A percentile compares a stretch with the other conserved stretches of the same genome.
Evolutionary conservation across 2,797 vertebrate genomes (phyloP).

Genomic region (Brachyrhaphis roseni): DNA sequence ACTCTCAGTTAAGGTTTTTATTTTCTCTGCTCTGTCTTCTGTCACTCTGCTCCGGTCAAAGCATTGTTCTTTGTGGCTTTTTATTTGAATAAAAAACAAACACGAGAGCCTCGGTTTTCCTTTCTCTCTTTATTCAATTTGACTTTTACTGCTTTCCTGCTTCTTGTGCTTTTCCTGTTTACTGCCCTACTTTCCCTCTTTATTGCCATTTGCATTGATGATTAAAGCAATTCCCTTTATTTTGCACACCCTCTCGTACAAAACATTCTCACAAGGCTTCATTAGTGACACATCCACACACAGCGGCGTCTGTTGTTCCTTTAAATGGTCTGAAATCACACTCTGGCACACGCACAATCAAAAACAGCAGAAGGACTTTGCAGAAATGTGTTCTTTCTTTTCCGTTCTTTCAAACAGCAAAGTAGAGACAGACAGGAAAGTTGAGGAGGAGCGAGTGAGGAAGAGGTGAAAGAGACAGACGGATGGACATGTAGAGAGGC

Average conservation of each 20-base stretch:
- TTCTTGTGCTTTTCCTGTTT: not conserved
- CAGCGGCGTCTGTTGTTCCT: not conserved
- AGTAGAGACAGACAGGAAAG: conserved; percentile 40
- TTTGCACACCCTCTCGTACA: conserved; percentile 1
- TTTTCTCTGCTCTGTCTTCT: conserved; percentile 6
- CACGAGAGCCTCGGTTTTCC: not conserved
- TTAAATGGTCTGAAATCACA: conserved; percentile 18
- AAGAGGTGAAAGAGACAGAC: conserved; percentile 37
- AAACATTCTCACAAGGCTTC: conserved; percentile 17
- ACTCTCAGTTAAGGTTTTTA: conserved; percentile 26
- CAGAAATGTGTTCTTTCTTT: conserved; percentile 21
- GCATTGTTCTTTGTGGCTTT: conserved; percentile 11
- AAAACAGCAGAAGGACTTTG: conserved; percentile 18
- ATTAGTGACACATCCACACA: conserved; percentile 18
- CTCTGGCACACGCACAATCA: not conserved
- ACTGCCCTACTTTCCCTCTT: conserved; percentile 5
- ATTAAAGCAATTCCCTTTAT: conserved; percentile 18
- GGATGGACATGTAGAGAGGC: conserved; percentile 35
- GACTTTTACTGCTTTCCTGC: conserved; percentile 7
- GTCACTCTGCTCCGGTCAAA: conserved; percentile 2
- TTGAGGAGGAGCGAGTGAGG: conserved; percentile 22
- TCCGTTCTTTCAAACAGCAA: conserved; percentile 13
- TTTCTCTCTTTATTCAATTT: not conserved
- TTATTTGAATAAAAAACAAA: conserved; percentile 11
- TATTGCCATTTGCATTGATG: conserved; percentile 1